phyloP scores from a whole-genome alignment of 1,140 invertebrate species.

The Scylla paramamosain region DNA sequence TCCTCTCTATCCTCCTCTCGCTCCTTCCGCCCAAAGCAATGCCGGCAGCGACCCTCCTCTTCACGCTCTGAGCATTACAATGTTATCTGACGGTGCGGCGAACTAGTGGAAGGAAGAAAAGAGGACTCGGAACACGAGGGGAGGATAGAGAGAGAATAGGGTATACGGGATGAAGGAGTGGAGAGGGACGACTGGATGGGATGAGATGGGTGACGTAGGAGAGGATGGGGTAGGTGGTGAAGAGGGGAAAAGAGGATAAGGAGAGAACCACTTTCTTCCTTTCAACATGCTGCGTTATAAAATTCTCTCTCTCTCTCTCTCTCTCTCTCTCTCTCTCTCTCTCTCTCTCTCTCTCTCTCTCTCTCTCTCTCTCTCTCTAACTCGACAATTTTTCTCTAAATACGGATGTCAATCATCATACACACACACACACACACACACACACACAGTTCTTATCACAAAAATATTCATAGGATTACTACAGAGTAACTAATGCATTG shows the following conservation, averaged over 20 bases:
- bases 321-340: too few relatives aligned
- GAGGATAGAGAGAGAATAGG: background rate
- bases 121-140: background rate
- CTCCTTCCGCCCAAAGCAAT: background rate
- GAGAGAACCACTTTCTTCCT: background rate
- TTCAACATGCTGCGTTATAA: background rate
- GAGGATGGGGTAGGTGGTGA: too few relatives aligned
- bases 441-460: too few relatives aligned
- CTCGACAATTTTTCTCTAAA: too few relatives aligned
- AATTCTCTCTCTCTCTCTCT: background rate
- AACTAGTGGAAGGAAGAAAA: background rate
- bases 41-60: background rate
- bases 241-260: background rate
- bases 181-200: background rate
- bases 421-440: too few relatives aligned
- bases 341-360: too few relatives aligned
- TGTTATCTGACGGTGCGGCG: constrained; percentile 36
- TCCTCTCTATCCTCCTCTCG: background rate
- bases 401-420: too few relatives aligned
- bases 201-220: background rate
- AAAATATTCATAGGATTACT: too few relatives aligned
- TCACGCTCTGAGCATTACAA: background rate
- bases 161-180: background rate
- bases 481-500: too few relatives aligned
- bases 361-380: background rate